These are phyloP conservation scores for Eucera pruinosa DNA, from an alignment of 2,888 invertebrate genomes.

Conservation along the genomic window DNA sequence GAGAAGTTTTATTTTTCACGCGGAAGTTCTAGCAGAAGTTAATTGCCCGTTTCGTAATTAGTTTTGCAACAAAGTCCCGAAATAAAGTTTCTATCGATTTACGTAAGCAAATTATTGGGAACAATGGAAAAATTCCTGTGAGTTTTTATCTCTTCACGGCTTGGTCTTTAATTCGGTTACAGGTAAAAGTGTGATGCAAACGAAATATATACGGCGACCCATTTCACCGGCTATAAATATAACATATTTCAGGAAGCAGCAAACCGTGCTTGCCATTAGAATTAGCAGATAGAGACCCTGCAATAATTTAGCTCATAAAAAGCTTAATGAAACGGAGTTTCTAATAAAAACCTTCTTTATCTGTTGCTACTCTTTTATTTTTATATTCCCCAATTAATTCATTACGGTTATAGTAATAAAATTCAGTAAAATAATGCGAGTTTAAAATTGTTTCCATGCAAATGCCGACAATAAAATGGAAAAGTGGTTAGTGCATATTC, in stretches of 20 bases:
- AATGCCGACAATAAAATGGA: slow-evolving; percentile 2
- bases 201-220: background rate
- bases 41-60: background rate
- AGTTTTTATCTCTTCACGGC: background rate
- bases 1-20: too few species aligned
- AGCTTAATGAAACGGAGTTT: background rate
- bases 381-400: background rate
- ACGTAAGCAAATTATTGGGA: background rate
- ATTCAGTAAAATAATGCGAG: background rate
- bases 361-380: background rate
- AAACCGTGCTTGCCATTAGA: too few species aligned
- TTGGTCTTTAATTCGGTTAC: background rate
- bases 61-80: background rate
- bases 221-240: slow-evolving; percentile 4
- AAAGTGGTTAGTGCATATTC: slow-evolving; percentile 4
- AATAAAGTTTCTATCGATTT: background rate
- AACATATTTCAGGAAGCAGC: background rate
- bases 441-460: background rate
- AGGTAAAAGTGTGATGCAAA: background rate
- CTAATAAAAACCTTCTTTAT: background rate
- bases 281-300: background rate
- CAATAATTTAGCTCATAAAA: background rate
- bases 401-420: background rate
- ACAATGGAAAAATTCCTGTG: background rate
- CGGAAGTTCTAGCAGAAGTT: background rate